A percentile compares a stretch with the other conserved stretches of the same genome.
Conservation (phyloP, 2,888 invertebrate genomes). For the Hemaris fuciformis region DNA sequence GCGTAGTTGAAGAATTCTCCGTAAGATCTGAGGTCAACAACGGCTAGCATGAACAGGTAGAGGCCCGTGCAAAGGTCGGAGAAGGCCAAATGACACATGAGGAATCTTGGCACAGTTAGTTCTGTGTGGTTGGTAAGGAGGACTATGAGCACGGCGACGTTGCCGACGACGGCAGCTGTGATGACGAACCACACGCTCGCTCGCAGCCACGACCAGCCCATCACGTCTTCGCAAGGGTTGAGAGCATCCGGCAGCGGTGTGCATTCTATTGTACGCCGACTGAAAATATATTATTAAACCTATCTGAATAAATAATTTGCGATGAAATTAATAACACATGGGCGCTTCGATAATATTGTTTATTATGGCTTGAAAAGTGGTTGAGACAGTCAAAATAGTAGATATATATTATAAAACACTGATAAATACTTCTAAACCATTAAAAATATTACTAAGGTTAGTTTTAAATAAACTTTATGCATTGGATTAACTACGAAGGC, state of each 20-base stretch:
- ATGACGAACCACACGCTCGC: conserved; percentile 94
- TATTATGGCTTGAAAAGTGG: no score
- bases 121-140: conserved; percentile 83
- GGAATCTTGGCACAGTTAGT: conserved; percentile 69
- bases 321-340: background rate
- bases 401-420: no score
- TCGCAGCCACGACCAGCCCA: conserved; percentile 90
- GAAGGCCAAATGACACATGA: conserved; percentile 88
- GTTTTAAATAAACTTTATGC: background rate
- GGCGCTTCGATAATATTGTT: no score
- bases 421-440: no score
- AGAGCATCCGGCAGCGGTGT: conserved; percentile 89
- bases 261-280: conserved; percentile 80
- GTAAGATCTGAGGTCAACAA: conserved; percentile 91
- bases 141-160: conserved; percentile 90
- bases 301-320: background rate
- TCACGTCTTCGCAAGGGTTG: conserved; percentile 95
- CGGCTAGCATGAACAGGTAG: conserved; percentile 91
- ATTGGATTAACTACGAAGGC: background rate
- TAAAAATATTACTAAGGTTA: background rate
- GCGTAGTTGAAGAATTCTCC: conserved; percentile 95
- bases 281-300: conserved; percentile 35
- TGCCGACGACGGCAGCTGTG: conserved; percentile 90
- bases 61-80: conserved; percentile 94
- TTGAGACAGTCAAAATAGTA: background rate